Evolutionary conservation across 1,140 invertebrate genomes (phyloP).

Genomic region (Cotesia glomerata): DNA sequence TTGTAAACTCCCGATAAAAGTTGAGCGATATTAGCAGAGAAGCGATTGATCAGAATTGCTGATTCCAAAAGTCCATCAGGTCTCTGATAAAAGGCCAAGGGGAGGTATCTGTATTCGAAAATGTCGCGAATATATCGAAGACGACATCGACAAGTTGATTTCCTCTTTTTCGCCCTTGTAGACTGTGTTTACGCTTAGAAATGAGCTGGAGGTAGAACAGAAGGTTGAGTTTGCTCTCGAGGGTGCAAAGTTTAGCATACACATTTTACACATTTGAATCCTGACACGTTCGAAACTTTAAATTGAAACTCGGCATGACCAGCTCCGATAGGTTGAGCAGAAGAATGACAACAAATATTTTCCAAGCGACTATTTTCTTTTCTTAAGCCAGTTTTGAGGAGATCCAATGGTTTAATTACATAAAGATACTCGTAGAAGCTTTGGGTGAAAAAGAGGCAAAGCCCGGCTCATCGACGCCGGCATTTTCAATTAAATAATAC

Average conservation of each 20-base stretch:
- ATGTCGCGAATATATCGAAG: constrained; percentile 26
- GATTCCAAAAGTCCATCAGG: constrained; percentile 52
- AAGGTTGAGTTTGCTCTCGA: constrained; percentile 25
- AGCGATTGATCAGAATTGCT: constrained; percentile 56
- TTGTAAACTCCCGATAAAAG: too few relatives aligned
- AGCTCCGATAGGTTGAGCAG: not conserved
- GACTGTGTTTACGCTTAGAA: constrained; percentile 6
- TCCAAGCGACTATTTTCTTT: too few relatives aligned
- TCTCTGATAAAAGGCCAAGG: constrained; percentile 31
- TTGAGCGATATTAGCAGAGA: not conserved
- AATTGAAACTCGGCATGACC: constrained; percentile 53
- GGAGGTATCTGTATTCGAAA: not conserved
- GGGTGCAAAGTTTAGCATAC: constrained; percentile 60
- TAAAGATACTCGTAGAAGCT: not conserved
- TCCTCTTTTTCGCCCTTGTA: not conserved
- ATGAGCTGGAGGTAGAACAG: constrained; percentile 17
- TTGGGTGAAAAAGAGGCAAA: not conserved
- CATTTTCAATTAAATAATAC: constrained; percentile 66
- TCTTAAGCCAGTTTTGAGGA: too few relatives aligned
- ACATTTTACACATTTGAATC: constrained; percentile 59
- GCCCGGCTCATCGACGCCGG: constrained; percentile 47
- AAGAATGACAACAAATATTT: too few relatives aligned
- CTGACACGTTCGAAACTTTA: constrained; percentile 57
- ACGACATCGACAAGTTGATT: constrained; percentile 34
- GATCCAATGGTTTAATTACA: not conserved